These are phyloP conservation scores for Sceliomorpha sp. DNA, from an alignment of 2,888 invertebrate genomes.

Conservation along the genomic window DNA sequence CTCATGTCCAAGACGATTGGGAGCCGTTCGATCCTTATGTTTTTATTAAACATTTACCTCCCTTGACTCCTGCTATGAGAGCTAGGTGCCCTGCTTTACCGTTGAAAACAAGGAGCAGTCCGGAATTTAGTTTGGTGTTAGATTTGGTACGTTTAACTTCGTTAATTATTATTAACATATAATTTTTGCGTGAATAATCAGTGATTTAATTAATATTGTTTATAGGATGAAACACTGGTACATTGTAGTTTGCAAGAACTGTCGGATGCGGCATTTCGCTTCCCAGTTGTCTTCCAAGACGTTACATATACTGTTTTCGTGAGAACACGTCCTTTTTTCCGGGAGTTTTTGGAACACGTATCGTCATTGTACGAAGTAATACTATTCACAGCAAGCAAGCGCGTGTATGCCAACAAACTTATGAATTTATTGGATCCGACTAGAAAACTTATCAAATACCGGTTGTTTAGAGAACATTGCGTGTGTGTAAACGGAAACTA, in stretches of 20 bases:
- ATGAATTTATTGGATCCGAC: slow-evolving; percentile 95
- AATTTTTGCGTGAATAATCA: neutral
- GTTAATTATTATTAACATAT: neutral
- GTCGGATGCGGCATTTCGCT: slow-evolving; percentile 95
- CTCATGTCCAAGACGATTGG: slow-evolving; percentile 83
- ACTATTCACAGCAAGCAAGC: slow-evolving; percentile 96
- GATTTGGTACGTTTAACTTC: slow-evolving; percentile 70
- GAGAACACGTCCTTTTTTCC: slow-evolving; percentile 93
- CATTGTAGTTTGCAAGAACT: slow-evolving; percentile 96
- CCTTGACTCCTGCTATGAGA: slow-evolving; percentile 88
- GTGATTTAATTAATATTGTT: slow-evolving; percentile 19
- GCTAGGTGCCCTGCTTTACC: slow-evolving; percentile 91
- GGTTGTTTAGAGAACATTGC: slow-evolving; percentile 97
- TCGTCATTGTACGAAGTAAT: slow-evolving; percentile 95
- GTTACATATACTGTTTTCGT: slow-evolving; percentile 93
- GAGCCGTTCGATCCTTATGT: slow-evolving; percentile 94
- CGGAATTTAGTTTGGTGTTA: slow-evolving; percentile 92
- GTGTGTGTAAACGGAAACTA: slow-evolving; percentile 97
- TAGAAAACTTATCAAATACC: slow-evolving; percentile 93
- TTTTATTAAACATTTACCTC: slow-evolving; percentile 95
- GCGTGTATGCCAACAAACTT: slow-evolving; percentile 96
- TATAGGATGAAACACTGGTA: slow-evolving; percentile 96
- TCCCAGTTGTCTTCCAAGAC: slow-evolving; percentile 95
- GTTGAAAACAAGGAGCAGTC: slow-evolving; percentile 94
- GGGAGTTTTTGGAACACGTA: slow-evolving; percentile 94